Base-by-base conservation (phyloP, 2,113 vertebrate species). In the Antigone vipio region DNA sequence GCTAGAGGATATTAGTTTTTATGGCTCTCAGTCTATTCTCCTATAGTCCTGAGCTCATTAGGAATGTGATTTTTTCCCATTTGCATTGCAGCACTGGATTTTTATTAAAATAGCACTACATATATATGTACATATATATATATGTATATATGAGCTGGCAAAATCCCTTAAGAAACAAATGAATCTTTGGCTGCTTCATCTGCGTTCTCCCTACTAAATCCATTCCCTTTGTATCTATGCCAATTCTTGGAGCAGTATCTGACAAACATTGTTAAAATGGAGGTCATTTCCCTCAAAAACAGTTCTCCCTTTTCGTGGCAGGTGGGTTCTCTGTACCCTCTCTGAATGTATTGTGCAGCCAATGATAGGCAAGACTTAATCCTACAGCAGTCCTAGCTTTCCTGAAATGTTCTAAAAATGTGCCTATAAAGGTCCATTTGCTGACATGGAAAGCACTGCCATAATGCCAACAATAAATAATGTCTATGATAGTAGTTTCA, bases 381-480 rank as follows among this genome's bases (percentile, higher is more conserved):
- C 73, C 58, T 92, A 18, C 47, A 63, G 29, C n/a, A 89, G 52
- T 47, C 38, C 29, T 60, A 53, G 49, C 27, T 84, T 89, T 89
- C 63, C 72, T 76, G 42, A 84, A 87, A 47, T 35, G 47, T 38
- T 77, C n/a, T 74, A 53, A 71, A 83, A 85, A 42, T 44, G n/a
- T 76, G n/a, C 59, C 44, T 55, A 1, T 45, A 45, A 50, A 91
- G 60, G 77, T 68, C 42, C 32, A 8, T 85, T 86, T 89, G 74
- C 80, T 93, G 91, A 59, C 71, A 45, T 50, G 83, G 83, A 67
- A 91, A 60, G 79, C 80, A 29, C 10, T 86, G 83, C 64, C 85
- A 72, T 79, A 91, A 67, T 45, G 74, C 35, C 30, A 21, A 83
- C 68, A 82, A 66, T 89, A 89, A 96, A 86, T 95, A 77, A 79